phyloP scores from a whole-genome alignment of 64 coral and sea anemone genomes.

The Catalaphyllia jardinei region DNA sequence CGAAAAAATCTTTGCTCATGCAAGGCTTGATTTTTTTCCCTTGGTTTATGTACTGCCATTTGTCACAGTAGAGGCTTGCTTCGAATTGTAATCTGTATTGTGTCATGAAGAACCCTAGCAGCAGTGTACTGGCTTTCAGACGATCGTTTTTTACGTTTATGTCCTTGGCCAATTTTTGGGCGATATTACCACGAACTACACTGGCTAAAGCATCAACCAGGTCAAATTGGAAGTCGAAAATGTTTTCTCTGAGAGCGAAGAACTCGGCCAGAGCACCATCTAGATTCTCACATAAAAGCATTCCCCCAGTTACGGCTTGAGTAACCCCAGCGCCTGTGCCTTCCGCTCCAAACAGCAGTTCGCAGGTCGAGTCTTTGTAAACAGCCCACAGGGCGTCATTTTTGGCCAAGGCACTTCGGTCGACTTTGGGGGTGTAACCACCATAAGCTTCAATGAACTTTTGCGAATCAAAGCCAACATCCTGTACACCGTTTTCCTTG shows the following conservation, averaged over 20 bases:
- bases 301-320: conserved; percentile 21
- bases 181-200: conserved; percentile 45
- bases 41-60: conserved; percentile 35
- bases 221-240: conserved; percentile 76
- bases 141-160: conserved; percentile 21
- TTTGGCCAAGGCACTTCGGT: not conserved
- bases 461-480: conserved; percentile 13
- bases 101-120: conserved; percentile 54
- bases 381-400: conserved; percentile 51
- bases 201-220: conserved; percentile 53
- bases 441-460: conserved; percentile 64
- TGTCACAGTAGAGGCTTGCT: conserved; percentile 50
- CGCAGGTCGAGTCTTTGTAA: conserved; percentile 44
- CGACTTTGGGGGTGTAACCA: conserved; percentile 67
- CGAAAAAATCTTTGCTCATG: not conserved
- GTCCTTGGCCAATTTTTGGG: conserved; percentile 22
- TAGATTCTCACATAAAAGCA: conserved; percentile 49
- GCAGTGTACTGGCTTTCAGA: conserved; percentile 16
- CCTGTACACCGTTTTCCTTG: not conserved
- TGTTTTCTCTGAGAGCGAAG: conserved; percentile 34
- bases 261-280: conserved; percentile 69
- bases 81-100: conserved; percentile 41
- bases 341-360: conserved; percentile 21
- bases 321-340: not conserved
- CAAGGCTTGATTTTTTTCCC: conserved; percentile 18